A percentile compares a stretch with the other conserved stretches of the same genome.
Conservation (phyloP, 2,888 invertebrate species). For the Chorisops tibialis region DNA sequence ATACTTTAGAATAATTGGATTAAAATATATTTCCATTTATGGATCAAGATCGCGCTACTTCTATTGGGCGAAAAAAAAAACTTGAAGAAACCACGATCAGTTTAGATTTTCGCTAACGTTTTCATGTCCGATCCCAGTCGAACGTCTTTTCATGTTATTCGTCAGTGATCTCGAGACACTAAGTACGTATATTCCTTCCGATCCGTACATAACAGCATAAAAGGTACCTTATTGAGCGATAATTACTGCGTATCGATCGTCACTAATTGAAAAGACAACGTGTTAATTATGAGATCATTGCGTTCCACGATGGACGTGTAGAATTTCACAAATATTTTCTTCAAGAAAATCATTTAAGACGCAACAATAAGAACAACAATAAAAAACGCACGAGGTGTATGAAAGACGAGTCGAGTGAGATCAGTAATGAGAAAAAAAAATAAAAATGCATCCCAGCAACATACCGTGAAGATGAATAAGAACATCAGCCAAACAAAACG, state of each 20-base stretch:
- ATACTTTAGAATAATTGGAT: slow-evolving; percentile 25
- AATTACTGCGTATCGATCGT: slow-evolving; percentile 21
- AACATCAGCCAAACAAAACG: too few relatives aligned
- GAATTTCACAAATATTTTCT: slow-evolving; percentile 8
- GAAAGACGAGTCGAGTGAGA: too few relatives aligned
- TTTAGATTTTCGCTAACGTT: background rate
- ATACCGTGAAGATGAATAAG: too few relatives aligned
- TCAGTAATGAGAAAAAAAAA: too few relatives aligned
- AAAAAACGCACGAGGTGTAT: too few relatives aligned
- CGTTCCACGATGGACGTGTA: slow-evolving; percentile 9
- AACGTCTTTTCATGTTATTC: slow-evolving; percentile 1
- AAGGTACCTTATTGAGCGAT: background rate
- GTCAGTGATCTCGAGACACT: background rate
- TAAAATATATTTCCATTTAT: slow-evolving; percentile 28
- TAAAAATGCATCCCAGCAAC: too few relatives aligned
- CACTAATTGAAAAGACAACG: slow-evolving; percentile 9
- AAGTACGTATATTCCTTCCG: background rate
- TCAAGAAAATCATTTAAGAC: too few relatives aligned
- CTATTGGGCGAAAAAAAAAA: slow-evolving; percentile 7
- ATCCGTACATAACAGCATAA: background rate
- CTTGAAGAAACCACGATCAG: slow-evolving; percentile 23
- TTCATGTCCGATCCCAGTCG: slow-evolving; percentile 1
- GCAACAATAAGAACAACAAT: too few relatives aligned
- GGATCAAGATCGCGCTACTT: slow-evolving; percentile 23
- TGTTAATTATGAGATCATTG: slow-evolving; percentile 17